Evolutionary conservation across 2,888 invertebrate species (phyloP).

Genomic region (Chrysolina americana): DNA sequence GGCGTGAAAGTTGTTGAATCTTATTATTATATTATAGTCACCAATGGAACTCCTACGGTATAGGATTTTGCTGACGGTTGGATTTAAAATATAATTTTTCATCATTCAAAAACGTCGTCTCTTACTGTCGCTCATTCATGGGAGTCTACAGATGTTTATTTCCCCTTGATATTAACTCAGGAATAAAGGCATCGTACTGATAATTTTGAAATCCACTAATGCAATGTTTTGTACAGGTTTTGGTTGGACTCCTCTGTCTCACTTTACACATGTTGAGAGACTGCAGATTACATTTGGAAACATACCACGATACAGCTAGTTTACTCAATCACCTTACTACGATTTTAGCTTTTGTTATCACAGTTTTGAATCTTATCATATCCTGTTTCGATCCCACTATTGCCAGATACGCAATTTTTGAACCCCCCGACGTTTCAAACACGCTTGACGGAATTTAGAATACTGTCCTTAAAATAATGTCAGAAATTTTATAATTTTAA

Average conservation of each 20-base stretch:
- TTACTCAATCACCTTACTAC: constrained; percentile 82
- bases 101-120: too few species aligned
- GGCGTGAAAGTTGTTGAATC: too few species aligned
- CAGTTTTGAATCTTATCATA: constrained; percentile 82
- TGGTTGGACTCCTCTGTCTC: constrained; percentile 82
- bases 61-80: too few species aligned
- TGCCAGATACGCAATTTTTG: constrained; percentile 70
- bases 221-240: constrained; percentile 72
- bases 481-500: too few species aligned
- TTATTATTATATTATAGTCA: too few species aligned
- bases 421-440: constrained; percentile 54
- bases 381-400: constrained; percentile 85
- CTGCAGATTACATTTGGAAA: constrained; percentile 81
- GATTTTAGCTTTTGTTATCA: constrained; percentile 80
- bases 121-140: too few species aligned
- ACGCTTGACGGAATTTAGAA: constrained; percentile 28
- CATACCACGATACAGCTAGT: constrained; percentile 79
- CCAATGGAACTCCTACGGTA: too few species aligned
- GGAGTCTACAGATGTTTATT: too few species aligned
- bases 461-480: background rate
- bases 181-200: background rate
- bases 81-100: too few species aligned
- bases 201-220: background rate
- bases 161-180: too few species aligned
- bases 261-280: constrained; percentile 83